These are phyloP conservation scores for Axis porcinus DNA, from an alignment of 2,113 vertebrate species.

Conservation along the genomic window DNA sequence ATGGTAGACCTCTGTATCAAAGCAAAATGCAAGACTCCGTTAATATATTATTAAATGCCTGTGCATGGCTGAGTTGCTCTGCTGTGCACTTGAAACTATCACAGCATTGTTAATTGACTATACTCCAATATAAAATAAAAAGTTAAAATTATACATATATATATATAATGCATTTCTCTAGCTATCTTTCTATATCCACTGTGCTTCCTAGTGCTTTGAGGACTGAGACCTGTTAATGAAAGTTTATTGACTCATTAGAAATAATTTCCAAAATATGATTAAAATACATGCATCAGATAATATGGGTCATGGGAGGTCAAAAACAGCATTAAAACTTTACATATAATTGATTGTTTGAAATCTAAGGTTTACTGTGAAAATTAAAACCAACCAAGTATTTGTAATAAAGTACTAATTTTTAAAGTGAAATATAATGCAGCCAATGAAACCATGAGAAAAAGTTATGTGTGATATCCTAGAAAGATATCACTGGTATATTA, in stretches of 20 bases:
- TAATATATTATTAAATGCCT: neutral
- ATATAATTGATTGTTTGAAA: neutral
- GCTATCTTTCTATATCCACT: neutral
- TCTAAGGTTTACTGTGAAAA: neutral
- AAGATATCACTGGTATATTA: neutral
- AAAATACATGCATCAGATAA: neutral
- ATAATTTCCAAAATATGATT: constrained; percentile 24
- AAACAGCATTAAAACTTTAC: neutral
- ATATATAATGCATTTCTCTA: neutral
- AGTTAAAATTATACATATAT: neutral
- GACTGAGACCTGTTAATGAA: constrained; percentile 37
- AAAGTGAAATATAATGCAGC: neutral
- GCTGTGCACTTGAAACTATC: neutral
- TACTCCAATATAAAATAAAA: neutral
- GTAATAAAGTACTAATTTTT: neutral
- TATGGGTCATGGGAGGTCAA: neutral
- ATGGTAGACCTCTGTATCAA: neutral
- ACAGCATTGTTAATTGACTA: neutral
- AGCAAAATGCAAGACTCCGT: neutral
- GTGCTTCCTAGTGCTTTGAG: neutral
- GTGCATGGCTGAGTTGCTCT: neutral
- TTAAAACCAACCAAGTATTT: constrained; percentile 4
- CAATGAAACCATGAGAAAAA: neutral
- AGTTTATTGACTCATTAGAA: neutral
- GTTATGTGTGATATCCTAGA: neutral